Conservation (phyloP, 2,888 invertebrate genomes). For the Parthenolecanium corni region DNA sequence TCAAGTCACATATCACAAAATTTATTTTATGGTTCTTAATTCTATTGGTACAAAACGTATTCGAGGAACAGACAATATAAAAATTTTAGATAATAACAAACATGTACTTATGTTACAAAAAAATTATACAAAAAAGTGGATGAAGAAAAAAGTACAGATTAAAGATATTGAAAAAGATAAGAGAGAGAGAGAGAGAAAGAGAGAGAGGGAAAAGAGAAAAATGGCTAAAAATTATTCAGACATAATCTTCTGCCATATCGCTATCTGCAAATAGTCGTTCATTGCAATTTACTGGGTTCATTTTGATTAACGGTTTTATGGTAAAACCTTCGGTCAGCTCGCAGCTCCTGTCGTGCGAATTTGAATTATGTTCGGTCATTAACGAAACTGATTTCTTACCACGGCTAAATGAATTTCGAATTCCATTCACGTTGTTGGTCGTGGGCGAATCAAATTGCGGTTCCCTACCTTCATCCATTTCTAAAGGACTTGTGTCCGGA, state of each 20-base stretch:
- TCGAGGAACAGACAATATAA: too few species aligned
- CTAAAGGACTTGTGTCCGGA: constrained; percentile 8
- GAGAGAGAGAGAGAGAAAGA: too few species aligned
- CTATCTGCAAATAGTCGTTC: background rate
- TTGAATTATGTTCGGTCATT: constrained; percentile 4
- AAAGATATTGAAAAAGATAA: too few species aligned
- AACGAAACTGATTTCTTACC: constrained; percentile 14
- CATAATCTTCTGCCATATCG: constrained; percentile 24
- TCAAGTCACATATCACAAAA: too few species aligned
- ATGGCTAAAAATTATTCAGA: background rate
- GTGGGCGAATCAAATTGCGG: background rate
- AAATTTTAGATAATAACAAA: too few species aligned
- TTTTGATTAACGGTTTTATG: constrained; percentile 10
- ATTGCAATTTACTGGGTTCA: background rate
- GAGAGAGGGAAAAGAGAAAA: too few species aligned
- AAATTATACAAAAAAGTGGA: too few species aligned
- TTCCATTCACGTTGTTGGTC: background rate
- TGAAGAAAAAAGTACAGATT: too few species aligned
- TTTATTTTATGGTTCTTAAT: too few species aligned
- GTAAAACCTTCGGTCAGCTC: background rate
- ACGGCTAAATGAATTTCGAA: constrained; percentile 8
- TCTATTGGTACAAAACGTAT: too few species aligned
- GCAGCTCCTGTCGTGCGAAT: background rate
- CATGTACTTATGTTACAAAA: too few species aligned
- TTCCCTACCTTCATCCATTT: background rate